Evolutionary conservation across 2,888 invertebrate species (phyloP).

Genomic region (Deladenus siricidicola): DNA sequence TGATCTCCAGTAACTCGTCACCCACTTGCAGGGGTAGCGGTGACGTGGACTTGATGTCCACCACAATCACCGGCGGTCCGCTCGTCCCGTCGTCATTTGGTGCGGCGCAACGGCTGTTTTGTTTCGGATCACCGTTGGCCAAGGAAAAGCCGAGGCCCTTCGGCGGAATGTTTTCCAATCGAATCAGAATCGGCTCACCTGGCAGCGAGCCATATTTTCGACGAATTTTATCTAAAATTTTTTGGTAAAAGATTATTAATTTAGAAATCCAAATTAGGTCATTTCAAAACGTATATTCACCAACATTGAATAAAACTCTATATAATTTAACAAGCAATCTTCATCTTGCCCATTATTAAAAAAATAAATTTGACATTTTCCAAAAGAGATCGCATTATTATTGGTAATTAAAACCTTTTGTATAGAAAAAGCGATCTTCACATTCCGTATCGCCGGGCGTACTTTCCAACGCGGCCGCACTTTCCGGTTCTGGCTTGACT

Average conservation of each 20-base stretch:
- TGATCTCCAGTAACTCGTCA: conserved; percentile 91
- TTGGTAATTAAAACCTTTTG: too few species aligned
- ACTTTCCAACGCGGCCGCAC: conserved; percentile 51
- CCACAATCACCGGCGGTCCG: conserved; percentile 71
- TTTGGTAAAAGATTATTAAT: too few species aligned
- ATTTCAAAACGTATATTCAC: background rate
- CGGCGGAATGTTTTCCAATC: conserved; percentile 66
- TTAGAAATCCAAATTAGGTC: background rate
- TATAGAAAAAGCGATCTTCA: conserved; percentile 87
- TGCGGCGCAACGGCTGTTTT: too few species aligned
- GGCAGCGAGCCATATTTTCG: conserved; percentile 78
- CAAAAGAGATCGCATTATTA: too few species aligned
- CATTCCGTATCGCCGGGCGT: conserved; percentile 67
- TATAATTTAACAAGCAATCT: background rate
- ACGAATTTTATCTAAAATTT: conserved; percentile 71
- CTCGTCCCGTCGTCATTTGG: conserved; percentile 55
- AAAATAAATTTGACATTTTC: too few species aligned
- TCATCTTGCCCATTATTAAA: too few species aligned
- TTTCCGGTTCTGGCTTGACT: conserved; percentile 35
- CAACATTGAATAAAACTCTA: background rate
- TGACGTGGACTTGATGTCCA: conserved; percentile 84
- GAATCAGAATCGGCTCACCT: conserved; percentile 63
- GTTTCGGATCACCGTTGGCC: conserved; percentile 81
- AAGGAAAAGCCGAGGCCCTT: conserved; percentile 79
- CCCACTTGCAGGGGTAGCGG: conserved; percentile 72